Base-by-base conservation (phyloP, 2,888 invertebrate species). In the Hydrotaea cyrtoneurina region DNA sequence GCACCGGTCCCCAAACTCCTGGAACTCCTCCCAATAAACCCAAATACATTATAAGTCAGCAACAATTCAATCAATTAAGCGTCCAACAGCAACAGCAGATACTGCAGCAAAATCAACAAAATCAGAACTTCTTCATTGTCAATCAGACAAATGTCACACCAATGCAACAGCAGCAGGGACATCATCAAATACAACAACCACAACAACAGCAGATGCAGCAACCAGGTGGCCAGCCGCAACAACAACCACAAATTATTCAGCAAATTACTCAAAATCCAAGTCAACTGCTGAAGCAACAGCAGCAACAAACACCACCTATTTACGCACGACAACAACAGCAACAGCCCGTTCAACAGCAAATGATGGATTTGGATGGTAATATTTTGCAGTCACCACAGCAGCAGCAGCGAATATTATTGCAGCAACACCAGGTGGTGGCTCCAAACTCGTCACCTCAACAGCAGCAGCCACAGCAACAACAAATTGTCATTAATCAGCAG, bases 61-160 rank as follows among this genome's bases (percentile, higher is more conserved):
- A 95, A 86, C 94, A 95, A 86, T 93, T 94, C 86, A 95, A 95
- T 89, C 94, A 95, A 87, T 93, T 94, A 64, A 94, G 94, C 21
- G 93, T 93, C 59, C 95, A 95, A 87, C 93, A 93, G 81, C 93
- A 93, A 79, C 92, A 92, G 73, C 92, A 93, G 83, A 91, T 92
- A 81, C 86, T 93, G 46, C 91, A 92, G 3, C 92, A 93, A 85
- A 92, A 91, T 86, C 93, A 92, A 78, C 92, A 92, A 84, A 92
- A 92, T 87, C 92, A 93, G 87, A 92, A 92, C 86, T 91, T 92
- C 7, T 91, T 92, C 55, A 92, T 92, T 75, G 91, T 92, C 0
- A 92, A 92, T 85, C 92, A 92, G 55, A 89, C 88, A 2, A 91
- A 90, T 86, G 77, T 87, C 5, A 85, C 85, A n/a, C 76, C 76